Percentiles rank a stretch among this genome's conserved stretches.
phyloP scores from a whole-genome alignment of 2,113 vertebrate genomes.

The Megalops atlanticus region DNA sequence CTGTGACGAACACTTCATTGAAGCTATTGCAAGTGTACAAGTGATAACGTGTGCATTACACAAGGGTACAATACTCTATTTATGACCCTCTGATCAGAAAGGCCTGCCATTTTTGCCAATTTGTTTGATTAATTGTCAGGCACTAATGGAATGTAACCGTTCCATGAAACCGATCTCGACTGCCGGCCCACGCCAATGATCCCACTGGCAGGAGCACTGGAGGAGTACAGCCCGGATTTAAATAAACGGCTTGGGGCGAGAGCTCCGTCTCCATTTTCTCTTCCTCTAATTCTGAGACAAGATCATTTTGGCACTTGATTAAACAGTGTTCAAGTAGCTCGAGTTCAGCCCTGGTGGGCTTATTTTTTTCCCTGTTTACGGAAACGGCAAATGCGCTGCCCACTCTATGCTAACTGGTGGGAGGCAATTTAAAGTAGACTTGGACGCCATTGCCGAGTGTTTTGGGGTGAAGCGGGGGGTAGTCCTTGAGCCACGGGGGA shows the following conservation, averaged over 20 bases:
- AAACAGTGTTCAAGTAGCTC: slow-evolving; percentile 27
- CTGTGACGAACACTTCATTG: too few relatives aligned
- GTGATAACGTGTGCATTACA: too few relatives aligned
- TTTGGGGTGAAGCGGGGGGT: background rate
- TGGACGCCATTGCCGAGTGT: slow-evolving; percentile 11
- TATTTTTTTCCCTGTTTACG: slow-evolving; percentile 16
- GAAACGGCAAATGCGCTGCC: background rate
- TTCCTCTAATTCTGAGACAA: slow-evolving; percentile 15
- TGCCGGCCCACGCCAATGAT: background rate
- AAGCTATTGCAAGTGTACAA: too few relatives aligned
- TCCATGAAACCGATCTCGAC: background rate
- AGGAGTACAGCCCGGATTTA: slow-evolving; percentile 6
- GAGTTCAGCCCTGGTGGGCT: slow-evolving; percentile 19
- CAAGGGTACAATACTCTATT: background rate
- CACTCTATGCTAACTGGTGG: slow-evolving; percentile 19
- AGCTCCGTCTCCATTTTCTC: background rate
- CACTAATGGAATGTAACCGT: background rate
- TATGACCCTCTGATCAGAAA: background rate
- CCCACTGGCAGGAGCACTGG: slow-evolving; percentile 6
- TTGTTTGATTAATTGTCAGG: background rate
- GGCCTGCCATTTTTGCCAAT: background rate
- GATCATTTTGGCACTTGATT: slow-evolving; percentile 24
- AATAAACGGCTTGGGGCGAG: slow-evolving; percentile 2
- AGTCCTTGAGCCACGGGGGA: background rate
- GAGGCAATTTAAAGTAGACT: slow-evolving; percentile 24